Percentiles rank a stretch among this genome's conserved stretches.
Conservation (phyloP, 2,888 invertebrate genomes). For the Pollenia labialis region DNA sequence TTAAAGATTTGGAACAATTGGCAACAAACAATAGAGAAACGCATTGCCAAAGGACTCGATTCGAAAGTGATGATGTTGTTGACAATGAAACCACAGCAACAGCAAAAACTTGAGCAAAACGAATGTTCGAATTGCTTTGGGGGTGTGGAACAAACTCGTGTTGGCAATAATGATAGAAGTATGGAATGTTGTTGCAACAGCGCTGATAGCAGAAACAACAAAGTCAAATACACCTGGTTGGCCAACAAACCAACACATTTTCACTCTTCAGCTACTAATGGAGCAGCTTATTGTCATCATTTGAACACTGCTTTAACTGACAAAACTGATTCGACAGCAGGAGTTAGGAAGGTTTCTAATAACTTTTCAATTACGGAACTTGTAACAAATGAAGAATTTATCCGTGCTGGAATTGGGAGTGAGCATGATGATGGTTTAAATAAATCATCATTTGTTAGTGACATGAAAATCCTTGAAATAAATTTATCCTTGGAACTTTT, state of each 20-base stretch:
- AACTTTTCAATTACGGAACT: neutral
- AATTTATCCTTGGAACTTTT: conserved; percentile 86
- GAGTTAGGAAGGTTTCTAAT: neutral
- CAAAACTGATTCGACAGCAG: conserved; percentile 6
- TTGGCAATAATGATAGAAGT: conserved; percentile 2
- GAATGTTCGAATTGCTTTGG: conserved; percentile 4
- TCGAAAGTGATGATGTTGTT: conserved; percentile 78
- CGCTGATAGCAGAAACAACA: conserved; percentile 19
- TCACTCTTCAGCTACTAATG: neutral
- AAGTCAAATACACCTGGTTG: conserved; percentile 60
- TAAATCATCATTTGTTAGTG: conserved; percentile 64
- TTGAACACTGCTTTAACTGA: conserved; percentile 7
- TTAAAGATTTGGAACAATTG: conserved; percentile 85
- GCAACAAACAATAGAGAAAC: conserved; percentile 85
- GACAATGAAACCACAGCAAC: conserved; percentile 20
- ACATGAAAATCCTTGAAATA: conserved; percentile 75
- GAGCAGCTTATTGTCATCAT: conserved; percentile 37
- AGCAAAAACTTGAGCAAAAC: conserved; percentile 24
- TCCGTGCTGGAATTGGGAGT: neutral
- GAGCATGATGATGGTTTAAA: conserved; percentile 17
- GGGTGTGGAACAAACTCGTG: conserved; percentile 2
- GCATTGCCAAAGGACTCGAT: conserved; percentile 83
- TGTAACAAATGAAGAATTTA: neutral
- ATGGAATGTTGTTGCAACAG: neutral
- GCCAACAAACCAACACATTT: conserved; percentile 39